Conservation (phyloP, 2,888 invertebrate genomes). For the Eumerus sabulonum region DNA sequence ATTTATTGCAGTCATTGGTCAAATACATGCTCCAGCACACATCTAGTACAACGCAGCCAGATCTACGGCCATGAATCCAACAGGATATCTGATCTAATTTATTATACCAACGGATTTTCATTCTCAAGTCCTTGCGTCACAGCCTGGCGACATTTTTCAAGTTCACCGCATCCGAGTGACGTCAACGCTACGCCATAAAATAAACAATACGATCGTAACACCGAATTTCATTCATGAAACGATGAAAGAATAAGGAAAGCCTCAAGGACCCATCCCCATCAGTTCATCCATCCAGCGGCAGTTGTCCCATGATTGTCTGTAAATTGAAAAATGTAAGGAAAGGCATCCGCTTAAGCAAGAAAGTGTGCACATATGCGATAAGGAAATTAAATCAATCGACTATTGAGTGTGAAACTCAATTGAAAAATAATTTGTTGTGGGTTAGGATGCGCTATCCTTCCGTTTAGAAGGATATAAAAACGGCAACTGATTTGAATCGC, state of each 20-base stretch:
- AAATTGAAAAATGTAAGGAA: slow-evolving; percentile 37
- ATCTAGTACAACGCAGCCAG: too few relatives aligned
- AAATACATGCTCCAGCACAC: too few relatives aligned
- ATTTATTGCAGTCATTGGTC: too few relatives aligned
- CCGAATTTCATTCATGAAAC: slow-evolving; percentile 40
- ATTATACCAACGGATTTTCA: too few relatives aligned
- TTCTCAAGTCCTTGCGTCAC: too few relatives aligned
- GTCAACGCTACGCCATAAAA: slow-evolving; percentile 5
- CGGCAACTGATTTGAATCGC: neutral
- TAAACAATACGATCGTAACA: neutral
- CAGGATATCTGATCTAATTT: too few relatives aligned
- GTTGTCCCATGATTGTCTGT: slow-evolving; percentile 34
- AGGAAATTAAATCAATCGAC: slow-evolving; percentile 71
- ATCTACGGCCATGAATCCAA: too few relatives aligned
- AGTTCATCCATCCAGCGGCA: slow-evolving; percentile 14
- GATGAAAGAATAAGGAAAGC: slow-evolving; percentile 23
- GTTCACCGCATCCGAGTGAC: slow-evolving; percentile 31
- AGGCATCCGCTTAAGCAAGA: slow-evolving; percentile 14
- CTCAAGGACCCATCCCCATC: slow-evolving; percentile 15
- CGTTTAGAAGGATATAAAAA: slow-evolving; percentile 41
- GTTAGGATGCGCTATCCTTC: neutral
- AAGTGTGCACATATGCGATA: slow-evolving; percentile 73
- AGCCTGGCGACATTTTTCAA: slow-evolving; percentile 16
- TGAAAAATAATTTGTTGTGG: slow-evolving; percentile 9
- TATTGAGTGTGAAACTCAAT: slow-evolving; percentile 69